A percentile compares a stretch with the other conserved stretches of the same genome.
phyloP scores from a whole-genome alignment of 2,888 invertebrate species.

The Cancer borealis region DNA sequence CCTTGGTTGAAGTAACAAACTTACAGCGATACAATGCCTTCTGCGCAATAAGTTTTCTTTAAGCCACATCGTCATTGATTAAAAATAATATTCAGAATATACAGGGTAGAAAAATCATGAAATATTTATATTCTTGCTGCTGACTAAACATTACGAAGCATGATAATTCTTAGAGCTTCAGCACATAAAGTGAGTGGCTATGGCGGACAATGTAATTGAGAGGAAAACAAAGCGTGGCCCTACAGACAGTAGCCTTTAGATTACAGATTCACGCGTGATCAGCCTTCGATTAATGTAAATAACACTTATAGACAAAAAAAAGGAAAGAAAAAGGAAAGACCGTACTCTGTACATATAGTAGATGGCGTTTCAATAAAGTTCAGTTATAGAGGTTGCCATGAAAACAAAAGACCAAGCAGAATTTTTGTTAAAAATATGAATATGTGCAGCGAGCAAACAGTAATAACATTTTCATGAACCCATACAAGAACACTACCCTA shows the following conservation, averaged over 20 bases:
- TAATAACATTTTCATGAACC: neutral
- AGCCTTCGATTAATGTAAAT: neutral
- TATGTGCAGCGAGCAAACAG: neutral
- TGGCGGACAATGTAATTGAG: neutral
- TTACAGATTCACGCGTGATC: neutral
- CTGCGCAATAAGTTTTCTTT: neutral
- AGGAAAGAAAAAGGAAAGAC: neutral
- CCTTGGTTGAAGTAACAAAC: neutral
- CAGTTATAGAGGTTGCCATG: neutral
- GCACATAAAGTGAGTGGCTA: neutral
- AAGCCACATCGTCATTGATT: no score
- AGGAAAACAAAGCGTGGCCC: neutral
- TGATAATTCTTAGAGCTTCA: neutral
- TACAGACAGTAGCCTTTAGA: neutral
- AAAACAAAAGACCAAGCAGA: neutral
- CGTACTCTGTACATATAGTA: neutral
- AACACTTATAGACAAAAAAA: neutral
- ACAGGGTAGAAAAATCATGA: neutral
- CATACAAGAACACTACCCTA: neutral
- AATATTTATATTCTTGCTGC: neutral
- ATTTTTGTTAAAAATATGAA: neutral
- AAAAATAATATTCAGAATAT: neutral
- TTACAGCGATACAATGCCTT: neutral
- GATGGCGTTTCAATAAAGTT: neutral
- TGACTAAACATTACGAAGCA: neutral